Base-by-base conservation (phyloP, 2,113 vertebrate genomes). In the Damaliscus lunatus region DNA sequence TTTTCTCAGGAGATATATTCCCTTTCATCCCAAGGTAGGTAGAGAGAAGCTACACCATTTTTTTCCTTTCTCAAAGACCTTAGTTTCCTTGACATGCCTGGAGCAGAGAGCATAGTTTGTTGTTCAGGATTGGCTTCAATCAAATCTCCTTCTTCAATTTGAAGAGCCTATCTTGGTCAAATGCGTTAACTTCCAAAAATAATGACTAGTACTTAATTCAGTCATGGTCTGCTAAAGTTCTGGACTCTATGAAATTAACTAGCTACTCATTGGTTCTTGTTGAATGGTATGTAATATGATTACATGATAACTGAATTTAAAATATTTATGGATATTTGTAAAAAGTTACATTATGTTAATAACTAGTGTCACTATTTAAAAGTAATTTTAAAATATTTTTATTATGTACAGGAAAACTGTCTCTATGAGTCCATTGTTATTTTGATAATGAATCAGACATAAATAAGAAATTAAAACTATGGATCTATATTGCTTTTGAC, bases 311-410 rank as follows among this genome's bases (percentile, higher is more conserved):
- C 48, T 2, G 14, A 88, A 53, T 88, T 91, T 60, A 88, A 88
- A 96, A 57, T 97, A 98, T 97, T 97, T 96, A 91, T 97, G n/a
- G 31, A 43, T 83, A 94, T 85, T 78, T 89, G 43, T 95, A 80
- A 74, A 98, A 95, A 92, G 1, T 9, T 92, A 9, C 3, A 85
- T 77, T 67, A 67, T 82, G 43, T 95, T 36, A 67, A 92, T 60
- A 91, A 94, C 95, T 89, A 77, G 36, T 83, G 80, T 97, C 78
- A 94, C 36, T 19, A 59, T 82, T 23, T 84, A 82, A 92, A 92
- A 40, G 43, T 97, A 96, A 97, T 43, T 97, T 96, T 55, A 94
- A 90, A 81, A 92, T 96, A 90, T 88, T 90, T 97, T 82, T 89
- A 87, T 94, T 90, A 14, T 89, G 33, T 36, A 67, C 33, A 36